Conservation (phyloP, 2,888 invertebrate genomes). For the Falcaria lacertinaria region DNA sequence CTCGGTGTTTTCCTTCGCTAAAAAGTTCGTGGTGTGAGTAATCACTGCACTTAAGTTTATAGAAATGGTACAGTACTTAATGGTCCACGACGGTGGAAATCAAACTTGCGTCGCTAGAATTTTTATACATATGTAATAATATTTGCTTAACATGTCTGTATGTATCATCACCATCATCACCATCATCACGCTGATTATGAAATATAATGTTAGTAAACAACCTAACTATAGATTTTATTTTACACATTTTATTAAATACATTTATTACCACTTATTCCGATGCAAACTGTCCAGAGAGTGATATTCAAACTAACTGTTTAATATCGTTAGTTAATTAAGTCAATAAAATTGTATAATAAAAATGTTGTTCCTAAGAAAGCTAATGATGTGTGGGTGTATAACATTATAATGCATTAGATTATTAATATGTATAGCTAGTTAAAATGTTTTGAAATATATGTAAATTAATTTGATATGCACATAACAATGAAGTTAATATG, state of each 20-base stretch:
- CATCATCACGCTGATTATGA: too few relatives aligned
- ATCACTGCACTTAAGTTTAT: too few relatives aligned
- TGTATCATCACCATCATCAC: too few relatives aligned
- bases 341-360: neutral
- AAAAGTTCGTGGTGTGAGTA: too few relatives aligned
- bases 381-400: neutral
- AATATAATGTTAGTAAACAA: too few relatives aligned
- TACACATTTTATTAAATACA: neutral
- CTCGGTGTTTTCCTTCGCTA: too few relatives aligned
- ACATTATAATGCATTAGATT: neutral
- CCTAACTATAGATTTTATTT: too few relatives aligned
- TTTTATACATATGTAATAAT: too few relatives aligned
- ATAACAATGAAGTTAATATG: conserved; percentile 1
- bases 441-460: neutral
- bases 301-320: neutral
- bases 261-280: neutral
- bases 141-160: too few relatives aligned
- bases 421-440: neutral
- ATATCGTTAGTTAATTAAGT: neutral
- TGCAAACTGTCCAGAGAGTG: neutral
- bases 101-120: too few relatives aligned
- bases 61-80: too few relatives aligned
- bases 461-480: neutral
- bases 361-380: neutral
- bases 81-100: too few relatives aligned